Conservation (phyloP, 2,113 vertebrate genomes). For the Lathamus discolor region DNA sequence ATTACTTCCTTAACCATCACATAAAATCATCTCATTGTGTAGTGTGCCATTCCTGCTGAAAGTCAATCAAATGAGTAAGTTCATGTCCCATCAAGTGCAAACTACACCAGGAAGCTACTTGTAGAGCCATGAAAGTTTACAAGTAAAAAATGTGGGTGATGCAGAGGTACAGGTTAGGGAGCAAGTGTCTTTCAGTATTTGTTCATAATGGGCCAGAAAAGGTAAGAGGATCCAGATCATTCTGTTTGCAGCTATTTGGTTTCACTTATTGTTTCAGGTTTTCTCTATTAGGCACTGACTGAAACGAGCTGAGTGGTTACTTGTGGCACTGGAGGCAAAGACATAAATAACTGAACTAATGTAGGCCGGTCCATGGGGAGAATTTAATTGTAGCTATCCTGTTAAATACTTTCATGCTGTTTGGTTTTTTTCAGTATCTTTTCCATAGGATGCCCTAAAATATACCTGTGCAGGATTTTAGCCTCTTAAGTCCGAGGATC, state of each 20-base stretch:
- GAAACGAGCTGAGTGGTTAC: neutral
- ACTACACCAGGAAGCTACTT: neutral
- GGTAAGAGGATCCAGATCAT: neutral
- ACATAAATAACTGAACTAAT: neutral
- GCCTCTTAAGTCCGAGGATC: neutral
- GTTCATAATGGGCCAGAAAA: neutral
- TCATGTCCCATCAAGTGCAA: accelerated
- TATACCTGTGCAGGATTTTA: neutral
- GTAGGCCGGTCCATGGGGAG: neutral
- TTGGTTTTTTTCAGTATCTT: neutral
- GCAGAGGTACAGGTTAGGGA: neutral
- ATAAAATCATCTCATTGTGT: neutral
- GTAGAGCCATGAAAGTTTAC: neutral
- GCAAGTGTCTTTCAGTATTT: neutral
- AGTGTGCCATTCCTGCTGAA: neutral
- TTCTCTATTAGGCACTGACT: neutral
- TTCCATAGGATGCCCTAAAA: neutral
- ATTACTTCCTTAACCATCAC: neutral
- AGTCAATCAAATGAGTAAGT: neutral
- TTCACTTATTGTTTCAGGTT: neutral
- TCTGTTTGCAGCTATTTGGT: neutral
- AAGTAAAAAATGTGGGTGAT: neutral
- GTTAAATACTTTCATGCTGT: neutral
- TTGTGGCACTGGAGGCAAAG: neutral
- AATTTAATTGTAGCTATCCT: neutral